Base-by-base conservation (phyloP, 1,140 invertebrate species). In the Sycophaga agraensis region DNA sequence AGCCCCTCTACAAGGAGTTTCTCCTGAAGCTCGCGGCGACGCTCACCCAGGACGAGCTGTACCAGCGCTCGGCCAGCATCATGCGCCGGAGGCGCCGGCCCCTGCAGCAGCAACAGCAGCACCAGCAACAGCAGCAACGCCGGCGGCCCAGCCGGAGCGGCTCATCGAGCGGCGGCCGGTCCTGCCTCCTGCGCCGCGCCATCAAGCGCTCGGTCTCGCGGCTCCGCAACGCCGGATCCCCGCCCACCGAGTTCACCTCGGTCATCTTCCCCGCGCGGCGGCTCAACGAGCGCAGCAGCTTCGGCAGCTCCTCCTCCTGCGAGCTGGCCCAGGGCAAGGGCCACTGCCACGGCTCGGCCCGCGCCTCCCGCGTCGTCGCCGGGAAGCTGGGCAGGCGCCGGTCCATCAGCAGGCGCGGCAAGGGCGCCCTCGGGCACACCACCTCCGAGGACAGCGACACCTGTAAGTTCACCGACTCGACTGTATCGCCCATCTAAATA, bases 1-100 rank as follows among this genome's bases (percentile, higher is more conserved):
- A 93, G 75, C 92, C 93, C 4, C 89, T 93, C 37, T 93, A 95
- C 73, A 92, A 93, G 76, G 92, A 94, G 79, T 92, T 94, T 70
- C 78, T 94, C 22, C 74, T 94, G 40, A 93, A 94, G 80, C 79
- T 94, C 51, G 91, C 92, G 0, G 86, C 93, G 0, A 94, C 92
- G 0, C 77, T 95, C 17, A 94, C 91, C 17, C 92, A 94, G 77
- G 93, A 94, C 68, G 92, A 95, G 78, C 82, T 94, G 53, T 94
- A 93, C 72, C 89, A 93, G 72, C 86, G 92, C 69, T 92, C 91
- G 58, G 94, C 93, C 73, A 87, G 87, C 35, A 94, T 94, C 63
- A 94, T 95, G 93, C 85, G 89, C 35, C 85, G 90, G 54, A 91
- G 79, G 19, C 68, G 77, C n/a, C 70, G 79, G 19, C 79, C 77